Evolutionary conservation across 1,140 invertebrate genomes (phyloP).

Genomic region (Bathynomus jamesi): DNA sequence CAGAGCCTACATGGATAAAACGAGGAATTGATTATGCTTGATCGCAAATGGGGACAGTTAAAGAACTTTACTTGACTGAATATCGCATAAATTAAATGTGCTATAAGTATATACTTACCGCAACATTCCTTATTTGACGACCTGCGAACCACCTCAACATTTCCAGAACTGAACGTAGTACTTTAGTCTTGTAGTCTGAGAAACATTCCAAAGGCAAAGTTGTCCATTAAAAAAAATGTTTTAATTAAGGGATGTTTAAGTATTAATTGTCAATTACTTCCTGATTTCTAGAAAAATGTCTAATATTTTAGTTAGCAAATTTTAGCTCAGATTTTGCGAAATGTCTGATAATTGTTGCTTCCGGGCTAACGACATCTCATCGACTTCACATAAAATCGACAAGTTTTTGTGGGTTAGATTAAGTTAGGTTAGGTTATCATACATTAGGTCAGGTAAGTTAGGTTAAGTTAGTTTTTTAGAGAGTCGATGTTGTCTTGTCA

Average conservation of each 20-base stretch:
- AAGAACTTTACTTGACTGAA: neutral
- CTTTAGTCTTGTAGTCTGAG: constrained; percentile 54
- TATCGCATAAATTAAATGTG: neutral
- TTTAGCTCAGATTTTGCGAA: too few species aligned
- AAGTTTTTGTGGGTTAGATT: too few species aligned
- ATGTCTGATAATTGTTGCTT: too few species aligned
- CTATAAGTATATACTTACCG: constrained; percentile 47
- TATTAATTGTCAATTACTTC: neutral
- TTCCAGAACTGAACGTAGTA: constrained; percentile 63
- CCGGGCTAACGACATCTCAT: too few species aligned
- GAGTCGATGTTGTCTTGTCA: too few species aligned
- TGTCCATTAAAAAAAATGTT: neutral
- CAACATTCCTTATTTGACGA: constrained; percentile 80
- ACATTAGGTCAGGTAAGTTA: too few species aligned
- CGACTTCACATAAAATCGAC: too few species aligned
- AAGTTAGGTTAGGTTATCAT: too few species aligned
- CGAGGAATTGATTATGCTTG: neutral
- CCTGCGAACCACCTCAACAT: constrained; percentile 94
- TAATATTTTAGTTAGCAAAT: too few species aligned
- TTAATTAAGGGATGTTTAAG: neutral
- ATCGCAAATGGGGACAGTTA: neutral
- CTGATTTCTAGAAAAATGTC: too few species aligned
- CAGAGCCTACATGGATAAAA: too few species aligned
- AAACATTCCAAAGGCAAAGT: neutral
- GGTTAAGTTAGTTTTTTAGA: too few species aligned